phyloP scores from a whole-genome alignment of 2,113 vertebrate species.

The Ctenodactylus gundi region DNA sequence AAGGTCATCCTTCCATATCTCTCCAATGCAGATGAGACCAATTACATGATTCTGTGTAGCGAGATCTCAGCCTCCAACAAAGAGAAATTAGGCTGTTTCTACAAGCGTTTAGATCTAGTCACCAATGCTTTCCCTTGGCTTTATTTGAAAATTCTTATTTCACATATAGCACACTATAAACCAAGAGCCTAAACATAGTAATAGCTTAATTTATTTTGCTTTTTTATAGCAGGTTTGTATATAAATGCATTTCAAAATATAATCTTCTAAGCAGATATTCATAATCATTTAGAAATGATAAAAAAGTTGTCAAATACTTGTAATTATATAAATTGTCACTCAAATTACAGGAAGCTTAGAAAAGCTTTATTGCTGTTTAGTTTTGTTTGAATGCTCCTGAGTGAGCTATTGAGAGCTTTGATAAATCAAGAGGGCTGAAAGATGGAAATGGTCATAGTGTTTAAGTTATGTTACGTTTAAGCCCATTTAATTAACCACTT shows the following conservation, averaged over 20 bases:
- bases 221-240: constrained; percentile 73
- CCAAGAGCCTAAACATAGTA: constrained; percentile 64
- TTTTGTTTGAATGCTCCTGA: constrained; percentile 75
- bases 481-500: constrained; percentile 73
- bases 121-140: constrained; percentile 44
- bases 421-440: constrained; percentile 62
- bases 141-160: constrained; percentile 71
- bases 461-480: constrained; percentile 75
- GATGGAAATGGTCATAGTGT: constrained; percentile 62
- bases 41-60: neutral
- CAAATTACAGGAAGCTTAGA: constrained; percentile 77
- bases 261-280: constrained; percentile 75
- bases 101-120: constrained; percentile 35
- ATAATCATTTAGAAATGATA: constrained; percentile 76
- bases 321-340: constrained; percentile 80
- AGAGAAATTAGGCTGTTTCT: constrained; percentile 25
- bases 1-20: constrained; percentile 14
- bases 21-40: neutral
- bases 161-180: constrained; percentile 56
- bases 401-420: constrained; percentile 64
- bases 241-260: constrained; percentile 75
- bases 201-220: constrained; percentile 76
- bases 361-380: constrained; percentile 72
- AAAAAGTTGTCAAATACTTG: constrained; percentile 79
- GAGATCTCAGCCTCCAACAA: constrained; percentile 40